phyloP scores from a whole-genome alignment of 2,113 vertebrate genomes.

The Pholis gunnellus region DNA sequence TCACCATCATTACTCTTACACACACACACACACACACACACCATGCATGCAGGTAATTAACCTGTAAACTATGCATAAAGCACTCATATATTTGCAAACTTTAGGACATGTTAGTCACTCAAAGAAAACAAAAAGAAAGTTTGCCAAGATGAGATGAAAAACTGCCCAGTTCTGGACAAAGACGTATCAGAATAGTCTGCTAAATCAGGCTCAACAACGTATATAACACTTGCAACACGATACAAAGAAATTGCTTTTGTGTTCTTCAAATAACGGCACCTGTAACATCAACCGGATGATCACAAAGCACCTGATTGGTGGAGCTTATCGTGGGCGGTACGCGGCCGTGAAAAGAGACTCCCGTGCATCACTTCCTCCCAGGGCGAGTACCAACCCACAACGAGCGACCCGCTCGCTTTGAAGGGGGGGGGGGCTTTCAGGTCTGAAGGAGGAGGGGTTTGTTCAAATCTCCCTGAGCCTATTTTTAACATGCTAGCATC shows the following conservation, averaged over 20 bases:
- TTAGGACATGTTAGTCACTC: not conserved
- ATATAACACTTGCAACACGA: not conserved
- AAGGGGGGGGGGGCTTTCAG: not conserved
- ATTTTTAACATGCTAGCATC: slow-evolving; percentile 37
- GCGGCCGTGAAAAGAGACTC: not conserved
- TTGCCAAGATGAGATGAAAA: slow-evolving; percentile 8
- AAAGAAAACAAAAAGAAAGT: not conserved
- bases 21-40: not conserved
- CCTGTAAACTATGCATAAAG: not conserved
- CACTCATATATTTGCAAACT: not conserved
- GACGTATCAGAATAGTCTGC: not conserved
- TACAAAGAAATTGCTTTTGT: not conserved
- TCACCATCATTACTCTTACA: not conserved
- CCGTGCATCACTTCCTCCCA: not conserved
- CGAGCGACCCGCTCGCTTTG: not conserved
- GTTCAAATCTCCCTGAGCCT: not conserved
- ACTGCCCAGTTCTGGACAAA: not conserved
- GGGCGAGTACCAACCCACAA: not conserved
- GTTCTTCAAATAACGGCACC: not conserved
- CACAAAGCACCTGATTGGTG: not conserved
- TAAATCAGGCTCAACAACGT: not conserved
- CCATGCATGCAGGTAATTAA: not conserved
- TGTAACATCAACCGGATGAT: not conserved
- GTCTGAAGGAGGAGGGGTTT: not conserved
- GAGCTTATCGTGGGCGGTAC: not conserved